phyloP scores from a whole-genome alignment of 2,888 invertebrate genomes.

The Volucella inflata region DNA sequence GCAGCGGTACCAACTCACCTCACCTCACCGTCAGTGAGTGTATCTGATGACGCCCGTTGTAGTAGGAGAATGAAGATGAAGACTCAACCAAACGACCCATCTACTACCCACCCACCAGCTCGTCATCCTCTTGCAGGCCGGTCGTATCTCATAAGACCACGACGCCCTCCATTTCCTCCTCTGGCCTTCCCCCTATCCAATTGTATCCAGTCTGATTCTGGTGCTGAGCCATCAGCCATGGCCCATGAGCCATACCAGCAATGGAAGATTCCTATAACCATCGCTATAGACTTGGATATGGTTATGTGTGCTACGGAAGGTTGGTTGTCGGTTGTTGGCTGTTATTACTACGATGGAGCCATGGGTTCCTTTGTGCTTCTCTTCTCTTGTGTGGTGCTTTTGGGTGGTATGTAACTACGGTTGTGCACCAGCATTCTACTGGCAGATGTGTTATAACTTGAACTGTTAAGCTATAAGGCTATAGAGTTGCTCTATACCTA shows the following conservation, averaged over 20 bases:
- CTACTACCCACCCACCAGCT: constrained; percentile 62
- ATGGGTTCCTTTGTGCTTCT: constrained; percentile 70
- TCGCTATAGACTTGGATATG: constrained; percentile 34
- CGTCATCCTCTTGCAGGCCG: constrained; percentile 74
- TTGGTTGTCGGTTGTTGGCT: constrained; percentile 69
- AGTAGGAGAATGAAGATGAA: constrained; percentile 45
- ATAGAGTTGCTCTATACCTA: constrained; percentile 15
- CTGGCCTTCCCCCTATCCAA: constrained; percentile 45
- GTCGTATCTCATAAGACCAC: constrained; percentile 75
- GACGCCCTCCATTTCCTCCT: constrained; percentile 48
- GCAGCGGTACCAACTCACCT: constrained; percentile 30
- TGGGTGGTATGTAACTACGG: constrained; percentile 19
- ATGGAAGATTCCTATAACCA: constrained; percentile 13
- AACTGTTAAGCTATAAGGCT: background rate
- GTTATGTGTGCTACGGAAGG: constrained; percentile 61
- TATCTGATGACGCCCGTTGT: constrained; percentile 65
- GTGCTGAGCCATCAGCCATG: constrained; percentile 59
- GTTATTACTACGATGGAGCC: constrained; percentile 69
- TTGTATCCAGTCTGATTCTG: constrained; percentile 62
- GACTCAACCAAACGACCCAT: constrained; percentile 61
- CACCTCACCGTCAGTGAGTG: constrained; percentile 39
- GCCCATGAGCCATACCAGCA: constrained; percentile 43
- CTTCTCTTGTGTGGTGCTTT: constrained; percentile 50
- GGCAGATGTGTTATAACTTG: constrained; percentile 69
- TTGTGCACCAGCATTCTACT: constrained; percentile 44